Conservation (phyloP, 2,797 vertebrate genomes). For the Salmo trutta region DNA sequence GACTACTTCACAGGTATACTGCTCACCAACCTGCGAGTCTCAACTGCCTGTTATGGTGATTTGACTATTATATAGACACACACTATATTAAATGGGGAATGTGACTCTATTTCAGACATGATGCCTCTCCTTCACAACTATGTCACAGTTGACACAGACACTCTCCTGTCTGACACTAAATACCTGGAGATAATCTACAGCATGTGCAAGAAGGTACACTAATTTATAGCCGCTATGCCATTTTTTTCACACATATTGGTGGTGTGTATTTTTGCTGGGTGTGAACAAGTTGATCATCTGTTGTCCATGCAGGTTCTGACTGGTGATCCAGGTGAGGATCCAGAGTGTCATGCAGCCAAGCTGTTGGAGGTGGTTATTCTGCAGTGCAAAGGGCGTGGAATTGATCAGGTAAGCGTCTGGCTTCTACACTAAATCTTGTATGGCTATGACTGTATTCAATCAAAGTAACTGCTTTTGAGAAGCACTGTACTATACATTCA, state of each 20-base stretch:
- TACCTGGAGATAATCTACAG: slow-evolving; percentile 98
- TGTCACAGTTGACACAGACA: slow-evolving; percentile 96
- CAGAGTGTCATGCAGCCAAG: slow-evolving; percentile 97
- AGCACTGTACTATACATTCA: not conserved
- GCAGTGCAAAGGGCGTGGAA: slow-evolving; percentile 97
- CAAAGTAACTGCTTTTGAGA: not conserved
- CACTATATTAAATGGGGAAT: not conserved
- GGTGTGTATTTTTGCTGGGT: not conserved
- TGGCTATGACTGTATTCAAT: not conserved
- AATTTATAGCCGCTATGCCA: not conserved
- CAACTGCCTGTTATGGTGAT: not conserved
- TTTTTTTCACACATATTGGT: not conserved
- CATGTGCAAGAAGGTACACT: slow-evolving; percentile 98
- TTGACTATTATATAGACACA: not conserved
- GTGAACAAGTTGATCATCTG: slow-evolving; percentile 8
- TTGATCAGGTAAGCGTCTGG: slow-evolving; percentile 89
- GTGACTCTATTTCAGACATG: slow-evolving; percentile 83
- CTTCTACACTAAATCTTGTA: not conserved
- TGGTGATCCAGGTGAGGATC: slow-evolving; percentile 96
- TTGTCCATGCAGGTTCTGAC: slow-evolving; percentile 83
- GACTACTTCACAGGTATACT: slow-evolving; percentile 97
- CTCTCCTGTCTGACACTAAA: slow-evolving; percentile 95
- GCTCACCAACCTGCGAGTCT: not conserved
- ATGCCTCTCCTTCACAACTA: slow-evolving; percentile 99
- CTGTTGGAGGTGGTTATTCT: slow-evolving; percentile 95